These are phyloP conservation scores for Falco punctatus DNA, from an alignment of 2,113 vertebrate genomes.

Conservation along the genomic window DNA sequence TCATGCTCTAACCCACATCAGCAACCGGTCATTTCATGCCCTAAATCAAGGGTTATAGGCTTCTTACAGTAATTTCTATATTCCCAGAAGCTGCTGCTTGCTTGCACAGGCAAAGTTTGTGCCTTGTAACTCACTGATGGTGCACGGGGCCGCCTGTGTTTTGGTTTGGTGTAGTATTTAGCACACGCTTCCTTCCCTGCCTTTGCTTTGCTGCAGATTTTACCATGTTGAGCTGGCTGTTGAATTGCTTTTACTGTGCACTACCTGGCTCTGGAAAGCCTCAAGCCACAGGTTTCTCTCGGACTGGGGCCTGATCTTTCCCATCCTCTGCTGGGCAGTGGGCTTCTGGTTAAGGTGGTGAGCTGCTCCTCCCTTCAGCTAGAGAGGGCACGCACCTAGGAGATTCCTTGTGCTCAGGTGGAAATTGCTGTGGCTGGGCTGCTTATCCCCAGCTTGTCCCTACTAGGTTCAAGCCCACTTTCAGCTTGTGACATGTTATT, in stretches of 20 bases:
- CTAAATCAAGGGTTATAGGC: neutral
- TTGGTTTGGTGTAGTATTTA: neutral
- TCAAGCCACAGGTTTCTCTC: neutral
- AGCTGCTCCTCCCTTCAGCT: neutral
- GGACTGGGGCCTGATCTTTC: neutral
- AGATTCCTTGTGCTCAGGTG: neutral
- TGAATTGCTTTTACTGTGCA: neutral
- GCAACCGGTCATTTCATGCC: neutral
- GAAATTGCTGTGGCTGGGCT: neutral
- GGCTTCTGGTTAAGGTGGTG: neutral
- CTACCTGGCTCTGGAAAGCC: neutral
- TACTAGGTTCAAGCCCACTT: fast-evolving
- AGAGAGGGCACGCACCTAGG: neutral
- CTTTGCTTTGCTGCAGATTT: neutral
- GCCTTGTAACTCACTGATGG: neutral
- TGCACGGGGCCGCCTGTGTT: fast-evolving
- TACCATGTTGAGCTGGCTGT: neutral
- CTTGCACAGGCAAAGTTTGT: neutral
- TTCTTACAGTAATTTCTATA: neutral
- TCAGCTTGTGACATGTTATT: neutral
- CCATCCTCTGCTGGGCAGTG: neutral
- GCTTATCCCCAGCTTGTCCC: neutral
- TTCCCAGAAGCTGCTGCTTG: neutral
- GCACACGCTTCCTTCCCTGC: neutral
- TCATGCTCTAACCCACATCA: neutral